These are phyloP conservation scores for Alloscopus bannaensis DNA, from an alignment of 2,888 invertebrate genomes.

Conservation along the genomic window DNA sequence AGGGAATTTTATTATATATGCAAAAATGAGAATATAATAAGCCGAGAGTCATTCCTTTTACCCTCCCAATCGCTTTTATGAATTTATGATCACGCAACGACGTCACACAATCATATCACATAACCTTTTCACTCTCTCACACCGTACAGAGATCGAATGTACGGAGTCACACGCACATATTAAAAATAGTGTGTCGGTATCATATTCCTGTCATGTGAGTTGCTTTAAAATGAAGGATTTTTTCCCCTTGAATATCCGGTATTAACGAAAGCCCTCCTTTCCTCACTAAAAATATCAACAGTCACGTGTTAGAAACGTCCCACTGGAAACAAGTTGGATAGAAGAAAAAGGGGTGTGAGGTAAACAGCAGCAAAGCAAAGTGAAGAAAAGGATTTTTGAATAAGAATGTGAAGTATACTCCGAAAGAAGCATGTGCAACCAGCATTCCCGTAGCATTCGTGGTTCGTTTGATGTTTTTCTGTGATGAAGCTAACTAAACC, in stretches of 20 bases:
- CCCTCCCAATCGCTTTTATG: constrained; percentile 47
- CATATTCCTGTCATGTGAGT: constrained; percentile 21
- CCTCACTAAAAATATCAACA: constrained; percentile 13
- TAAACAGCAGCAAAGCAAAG: not conserved
- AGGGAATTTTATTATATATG: too few species aligned
- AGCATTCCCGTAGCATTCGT: too few species aligned
- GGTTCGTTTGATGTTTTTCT: constrained; percentile 46
- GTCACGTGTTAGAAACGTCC: not conserved
- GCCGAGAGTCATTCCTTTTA: constrained; percentile 18
- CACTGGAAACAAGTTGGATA: constrained; percentile 31
- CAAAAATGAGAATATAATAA: constrained; percentile 17
- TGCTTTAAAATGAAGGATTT: constrained; percentile 35
- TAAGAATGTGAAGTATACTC: constrained; percentile 18
- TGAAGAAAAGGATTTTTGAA: constrained; percentile 9
- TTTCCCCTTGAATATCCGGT: constrained; percentile 59
- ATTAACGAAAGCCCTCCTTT: constrained; percentile 41
- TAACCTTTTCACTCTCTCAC: constrained; percentile 30
- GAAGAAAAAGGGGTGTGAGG: constrained; percentile 1
- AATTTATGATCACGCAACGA: constrained; percentile 55
- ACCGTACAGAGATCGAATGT: not conserved
- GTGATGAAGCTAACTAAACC: constrained; percentile 38
- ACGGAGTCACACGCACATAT: not conserved
- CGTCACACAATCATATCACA: constrained; percentile 29
- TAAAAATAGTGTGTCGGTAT: not conserved
- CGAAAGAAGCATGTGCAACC: too few species aligned